Base-by-base conservation (phyloP, 2,888 invertebrate species). In the Chrysomela aeneicollis region DNA sequence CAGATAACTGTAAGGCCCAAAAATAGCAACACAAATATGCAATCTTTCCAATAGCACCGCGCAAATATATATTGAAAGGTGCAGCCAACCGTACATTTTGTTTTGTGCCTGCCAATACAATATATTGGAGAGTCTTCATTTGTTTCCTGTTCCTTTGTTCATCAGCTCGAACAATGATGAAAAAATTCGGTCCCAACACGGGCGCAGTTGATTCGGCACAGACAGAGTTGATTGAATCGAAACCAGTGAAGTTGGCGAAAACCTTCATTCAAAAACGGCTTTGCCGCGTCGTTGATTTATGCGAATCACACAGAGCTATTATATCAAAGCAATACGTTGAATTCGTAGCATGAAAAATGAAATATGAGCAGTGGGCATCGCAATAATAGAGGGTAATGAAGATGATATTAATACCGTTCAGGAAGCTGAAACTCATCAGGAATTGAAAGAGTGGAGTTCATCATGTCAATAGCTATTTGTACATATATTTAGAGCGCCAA, bases 81-180 rank as follows among this genome's bases (percentile, higher is more conserved):
- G 46, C 57, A 47, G 46, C 46, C 57, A 57, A 10, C 30, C 57
- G 47, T 47, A 42, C 42, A 26, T 42, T 46, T 10, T 61, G 35
- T 55, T 62, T 22, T 62, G 55, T 62, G 50, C 42, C 50, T 17
- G n/a, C 18, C 35, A 57, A 55, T 17, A n/a, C 35, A 18, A 49
- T 55, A 64, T 60, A 60, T 60, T 60, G 42, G 57, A 57, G 46
- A 63, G 32, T 59, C 58, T 60, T 61, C 50, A 49, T 60, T 62
- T 55, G 55, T 42, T 57, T 18, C 42, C 30, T 22, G 26, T 26
- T 62, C 57, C 35, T 51, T 62, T 62, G 62, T 57, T 21, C 15
- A 12, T 42, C 42, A 12, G 42, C 6, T 42, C 15, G 42, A 15
- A 15, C 42, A 42, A 42, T 12, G n/a, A 42, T 42, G 42, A 15